These are phyloP conservation scores for Gymnoscopelus microlampas DNA, from an alignment of 2,797 vertebrate species.

Conservation along the genomic window DNA sequence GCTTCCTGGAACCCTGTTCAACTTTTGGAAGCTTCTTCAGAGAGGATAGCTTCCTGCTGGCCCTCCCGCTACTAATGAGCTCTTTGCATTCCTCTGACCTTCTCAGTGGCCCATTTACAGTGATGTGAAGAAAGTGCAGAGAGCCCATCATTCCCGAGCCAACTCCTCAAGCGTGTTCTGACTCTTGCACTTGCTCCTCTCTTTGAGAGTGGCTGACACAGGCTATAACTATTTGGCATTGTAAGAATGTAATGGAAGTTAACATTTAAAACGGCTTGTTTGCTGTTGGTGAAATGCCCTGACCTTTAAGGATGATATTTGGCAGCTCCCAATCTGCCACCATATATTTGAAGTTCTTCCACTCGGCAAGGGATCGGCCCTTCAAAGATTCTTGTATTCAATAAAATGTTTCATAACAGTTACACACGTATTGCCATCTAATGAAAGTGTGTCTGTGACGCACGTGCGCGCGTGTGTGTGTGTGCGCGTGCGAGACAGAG, in stretches of 20 bases:
- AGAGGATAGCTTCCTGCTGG: neutral
- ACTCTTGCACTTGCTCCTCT: neutral
- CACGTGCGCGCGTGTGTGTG: too few relatives aligned
- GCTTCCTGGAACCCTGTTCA: neutral
- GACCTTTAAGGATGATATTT: neutral
- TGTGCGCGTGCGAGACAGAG: too few relatives aligned
- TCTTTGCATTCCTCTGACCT: neutral
- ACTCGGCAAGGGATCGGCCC: neutral
- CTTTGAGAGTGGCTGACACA: conserved; percentile 1
- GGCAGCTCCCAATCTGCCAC: too few relatives aligned
- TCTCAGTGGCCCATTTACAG: neutral
- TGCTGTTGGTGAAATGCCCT: neutral
- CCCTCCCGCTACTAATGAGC: neutral
- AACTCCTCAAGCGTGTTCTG: neutral
- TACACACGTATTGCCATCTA: neutral
- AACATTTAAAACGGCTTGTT: neutral
- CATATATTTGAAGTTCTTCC: too few relatives aligned
- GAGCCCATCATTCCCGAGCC: neutral
- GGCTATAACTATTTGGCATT: neutral
- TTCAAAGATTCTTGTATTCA: neutral
- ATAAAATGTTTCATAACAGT: neutral
- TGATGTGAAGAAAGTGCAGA: neutral
- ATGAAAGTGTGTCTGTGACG: neutral
- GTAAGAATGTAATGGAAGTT: neutral
- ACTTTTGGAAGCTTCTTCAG: neutral